Conservation (phyloP, 1,140 invertebrate genomes). For the Sitobion miscanthi region DNA sequence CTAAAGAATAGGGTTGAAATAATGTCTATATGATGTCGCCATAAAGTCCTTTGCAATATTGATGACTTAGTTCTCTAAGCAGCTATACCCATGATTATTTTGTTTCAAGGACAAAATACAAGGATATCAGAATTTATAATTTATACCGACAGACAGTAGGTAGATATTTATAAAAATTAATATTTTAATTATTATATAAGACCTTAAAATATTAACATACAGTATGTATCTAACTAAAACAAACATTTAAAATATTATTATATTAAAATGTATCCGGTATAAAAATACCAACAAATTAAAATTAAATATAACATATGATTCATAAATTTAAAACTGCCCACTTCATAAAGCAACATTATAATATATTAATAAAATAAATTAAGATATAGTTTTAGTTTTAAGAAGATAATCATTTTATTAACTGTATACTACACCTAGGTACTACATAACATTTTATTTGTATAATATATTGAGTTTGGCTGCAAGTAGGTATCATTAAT, state of each 20-base stretch:
- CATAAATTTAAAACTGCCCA: not conserved
- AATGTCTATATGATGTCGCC: not conserved
- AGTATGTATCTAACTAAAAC: not conserved
- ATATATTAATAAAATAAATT: not conserved
- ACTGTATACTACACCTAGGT: not conserved
- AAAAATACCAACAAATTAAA: not conserved
- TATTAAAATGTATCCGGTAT: not conserved
- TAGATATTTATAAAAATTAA: not conserved
- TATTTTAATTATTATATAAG: not conserved
- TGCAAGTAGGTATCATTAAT: not conserved
- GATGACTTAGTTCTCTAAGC: conserved; percentile 28
- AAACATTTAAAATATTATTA: not conserved
- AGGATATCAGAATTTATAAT: conserved; percentile 38
- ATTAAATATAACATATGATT: not conserved
- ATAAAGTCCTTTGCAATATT: conserved; percentile 39
- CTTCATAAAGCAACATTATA: not conserved
- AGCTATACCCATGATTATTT: conserved; percentile 39
- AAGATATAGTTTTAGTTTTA: not conserved
- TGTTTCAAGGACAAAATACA: conserved; percentile 36
- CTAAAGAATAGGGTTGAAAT: conserved; percentile 38
- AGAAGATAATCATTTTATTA: not conserved
- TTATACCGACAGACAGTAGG: not conserved
- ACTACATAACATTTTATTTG: not conserved
- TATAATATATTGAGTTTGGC: not conserved
- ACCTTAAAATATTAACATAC: not conserved